These are phyloP conservation scores for Chauna torquata DNA, from an alignment of 2,113 vertebrate species.

Conservation along the genomic window DNA sequence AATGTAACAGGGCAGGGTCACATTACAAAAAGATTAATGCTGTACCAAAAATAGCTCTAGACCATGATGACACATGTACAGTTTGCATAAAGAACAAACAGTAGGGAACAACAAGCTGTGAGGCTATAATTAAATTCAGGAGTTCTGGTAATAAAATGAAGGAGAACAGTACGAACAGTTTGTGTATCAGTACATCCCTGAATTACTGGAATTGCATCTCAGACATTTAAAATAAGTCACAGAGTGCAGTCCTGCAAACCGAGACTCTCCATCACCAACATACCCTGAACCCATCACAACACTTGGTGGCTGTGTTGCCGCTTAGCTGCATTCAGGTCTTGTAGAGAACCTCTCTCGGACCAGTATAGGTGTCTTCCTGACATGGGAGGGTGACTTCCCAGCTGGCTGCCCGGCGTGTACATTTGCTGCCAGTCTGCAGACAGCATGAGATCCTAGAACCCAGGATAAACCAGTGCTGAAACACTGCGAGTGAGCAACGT, in stretches of 20 bases:
- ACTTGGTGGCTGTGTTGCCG: neutral
- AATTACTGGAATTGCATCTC: neutral
- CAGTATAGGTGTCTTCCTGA: neutral
- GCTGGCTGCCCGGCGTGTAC: neutral
- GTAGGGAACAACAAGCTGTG: neutral
- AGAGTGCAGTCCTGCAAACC: neutral
- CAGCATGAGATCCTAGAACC: neutral
- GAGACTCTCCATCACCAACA: neutral
- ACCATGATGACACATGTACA: slow-evolving; percentile 16
- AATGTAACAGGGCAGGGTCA: slow-evolving; percentile 8
- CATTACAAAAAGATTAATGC: neutral
- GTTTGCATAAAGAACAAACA: slow-evolving; percentile 8
- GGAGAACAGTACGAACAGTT: neutral
- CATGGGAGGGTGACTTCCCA: neutral
- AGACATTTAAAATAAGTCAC: neutral
- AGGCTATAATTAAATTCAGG: slow-evolving; percentile 1
- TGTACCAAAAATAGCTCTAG: neutral
- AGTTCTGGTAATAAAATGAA: neutral
- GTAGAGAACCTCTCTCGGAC: neutral
- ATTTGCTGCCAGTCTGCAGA: neutral
- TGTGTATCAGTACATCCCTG: neutral
- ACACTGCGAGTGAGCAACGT: neutral
- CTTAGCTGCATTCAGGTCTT: neutral
- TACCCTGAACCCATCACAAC: neutral
- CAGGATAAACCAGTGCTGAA: neutral